Conservation (phyloP, 2,113 vertebrate species). For the Bubo blakistoni region DNA sequence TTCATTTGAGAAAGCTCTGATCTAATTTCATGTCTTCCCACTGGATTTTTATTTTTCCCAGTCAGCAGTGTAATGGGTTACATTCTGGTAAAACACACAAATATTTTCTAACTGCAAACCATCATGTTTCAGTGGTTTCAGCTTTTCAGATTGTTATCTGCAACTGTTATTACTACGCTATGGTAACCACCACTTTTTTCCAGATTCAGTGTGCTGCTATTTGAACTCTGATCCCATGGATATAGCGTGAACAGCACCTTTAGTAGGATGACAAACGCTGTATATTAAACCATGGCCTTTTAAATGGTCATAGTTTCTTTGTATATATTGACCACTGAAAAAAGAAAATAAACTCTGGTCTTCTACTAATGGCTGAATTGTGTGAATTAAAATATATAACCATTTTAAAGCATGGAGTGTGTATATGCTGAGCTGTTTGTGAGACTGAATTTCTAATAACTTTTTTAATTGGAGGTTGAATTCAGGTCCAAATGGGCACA, state of each 20-base stretch:
- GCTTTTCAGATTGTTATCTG: constrained; percentile 32
- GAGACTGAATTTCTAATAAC: neutral
- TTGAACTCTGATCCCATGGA: constrained; percentile 23
- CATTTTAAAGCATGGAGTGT: neutral
- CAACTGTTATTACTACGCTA: neutral
- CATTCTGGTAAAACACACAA: constrained; percentile 26
- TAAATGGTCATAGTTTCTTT: neutral
- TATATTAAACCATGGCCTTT: neutral
- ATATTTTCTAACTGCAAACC: constrained; percentile 38
- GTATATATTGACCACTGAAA: neutral
- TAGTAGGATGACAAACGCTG: neutral
- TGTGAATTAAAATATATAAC: neutral
- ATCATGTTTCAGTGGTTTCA: constrained; percentile 2
- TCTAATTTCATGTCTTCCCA: constrained; percentile 23
- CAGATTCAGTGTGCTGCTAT: constrained; percentile 7
- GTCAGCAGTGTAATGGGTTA: neutral
- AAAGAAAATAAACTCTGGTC: neutral
- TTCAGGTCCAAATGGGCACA: neutral
- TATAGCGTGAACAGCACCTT: neutral
- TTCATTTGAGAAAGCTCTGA: constrained; percentile 3
- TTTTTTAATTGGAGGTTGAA: constrained; percentile 19
- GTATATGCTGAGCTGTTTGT: neutral
- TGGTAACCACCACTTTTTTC: constrained; percentile 9
- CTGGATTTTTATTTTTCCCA: constrained; percentile 42
- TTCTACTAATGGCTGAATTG: neutral